These are phyloP conservation scores for Chaetogeoica ovagalla DNA, from an alignment of 2,888 invertebrate genomes.

Conservation along the genomic window DNA sequence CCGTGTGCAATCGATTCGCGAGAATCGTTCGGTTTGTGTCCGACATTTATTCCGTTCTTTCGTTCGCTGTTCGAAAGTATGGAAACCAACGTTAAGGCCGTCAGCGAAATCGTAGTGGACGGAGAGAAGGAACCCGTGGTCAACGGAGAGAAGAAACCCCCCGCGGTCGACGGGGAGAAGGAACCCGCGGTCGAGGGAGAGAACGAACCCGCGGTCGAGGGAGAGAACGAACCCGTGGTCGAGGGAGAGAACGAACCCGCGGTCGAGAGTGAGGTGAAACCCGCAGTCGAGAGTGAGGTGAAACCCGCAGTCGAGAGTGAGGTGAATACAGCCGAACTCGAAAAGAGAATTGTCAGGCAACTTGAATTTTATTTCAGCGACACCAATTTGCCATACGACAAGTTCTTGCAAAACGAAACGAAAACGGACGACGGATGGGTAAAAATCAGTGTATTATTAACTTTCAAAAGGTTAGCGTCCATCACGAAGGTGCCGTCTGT, in stretches of 20 bases:
- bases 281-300: neutral
- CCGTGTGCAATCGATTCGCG: no score
- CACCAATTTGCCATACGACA: constrained; percentile 87
- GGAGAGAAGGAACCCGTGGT: no score
- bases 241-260: no score
- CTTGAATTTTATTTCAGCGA: constrained; percentile 80
- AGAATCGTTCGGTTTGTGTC: no score
- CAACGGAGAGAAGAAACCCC: no score
- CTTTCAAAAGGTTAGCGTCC: constrained; percentile 82
- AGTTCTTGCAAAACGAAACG: constrained; percentile 86
- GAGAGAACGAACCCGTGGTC: no score
- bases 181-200: no score
- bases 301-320: no score
- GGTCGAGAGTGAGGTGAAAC: no score
- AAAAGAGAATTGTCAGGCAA: constrained; percentile 60
- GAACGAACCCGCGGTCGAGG: no score
- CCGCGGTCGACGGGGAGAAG: no score
- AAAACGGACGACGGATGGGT: constrained; percentile 91
- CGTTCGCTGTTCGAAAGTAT: neutral
- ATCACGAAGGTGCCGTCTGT: constrained; percentile 70
- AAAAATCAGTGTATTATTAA: constrained; percentile 77
- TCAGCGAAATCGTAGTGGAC: neutral
- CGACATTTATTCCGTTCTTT: no score
- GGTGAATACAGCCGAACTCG: neutral
- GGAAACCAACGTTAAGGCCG: neutral